Percentiles rank a stretch among this genome's conserved stretches.
Conservation (phyloP, 2,797 vertebrate species). For the Pangasius larnaudii region DNA sequence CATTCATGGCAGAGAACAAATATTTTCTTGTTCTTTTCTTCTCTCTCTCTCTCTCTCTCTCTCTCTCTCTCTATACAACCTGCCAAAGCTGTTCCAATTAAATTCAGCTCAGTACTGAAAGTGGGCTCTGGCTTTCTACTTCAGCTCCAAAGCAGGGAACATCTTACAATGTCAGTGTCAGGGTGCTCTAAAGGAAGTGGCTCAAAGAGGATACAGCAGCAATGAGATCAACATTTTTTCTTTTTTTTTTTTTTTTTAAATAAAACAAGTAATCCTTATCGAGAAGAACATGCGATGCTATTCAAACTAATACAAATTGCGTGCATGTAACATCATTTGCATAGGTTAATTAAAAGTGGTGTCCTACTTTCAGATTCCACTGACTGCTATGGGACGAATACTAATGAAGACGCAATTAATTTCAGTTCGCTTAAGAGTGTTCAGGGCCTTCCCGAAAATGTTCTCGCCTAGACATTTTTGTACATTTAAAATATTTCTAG, state of each 20-base stretch:
- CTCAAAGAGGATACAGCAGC: constrained; percentile 48
- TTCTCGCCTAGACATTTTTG: constrained; percentile 47
- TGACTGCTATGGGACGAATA: constrained; percentile 68
- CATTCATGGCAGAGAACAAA: constrained; percentile 38
- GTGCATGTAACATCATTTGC: constrained; percentile 71
- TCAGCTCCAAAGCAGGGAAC: constrained; percentile 50
- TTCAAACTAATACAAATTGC: constrained; percentile 68
- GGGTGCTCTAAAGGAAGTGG: constrained; percentile 50
- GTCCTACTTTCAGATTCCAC: constrained; percentile 68
- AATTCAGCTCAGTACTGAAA: constrained; percentile 56
- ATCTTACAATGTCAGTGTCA: constrained; percentile 56
- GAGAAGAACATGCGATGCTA: constrained; percentile 58
- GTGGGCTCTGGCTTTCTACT: constrained; percentile 42
- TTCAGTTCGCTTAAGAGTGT: constrained; percentile 64
- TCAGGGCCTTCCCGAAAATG: constrained; percentile 50
- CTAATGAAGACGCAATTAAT: constrained; percentile 70
- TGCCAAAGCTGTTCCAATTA: constrained; percentile 58
- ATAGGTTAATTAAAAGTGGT: constrained; percentile 79
- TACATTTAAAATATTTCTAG: constrained; percentile 38
- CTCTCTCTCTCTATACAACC: constrained; percentile 41
- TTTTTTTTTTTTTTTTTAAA: constrained; percentile 33
- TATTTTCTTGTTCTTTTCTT: constrained; percentile 35
- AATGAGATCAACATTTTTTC: constrained; percentile 43
- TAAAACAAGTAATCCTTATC: constrained; percentile 62
- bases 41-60: constrained; percentile 41